Evolutionary conservation across 1,140 invertebrate genomes (phyloP).

Genomic region (Choristoneura fumiferana): DNA sequence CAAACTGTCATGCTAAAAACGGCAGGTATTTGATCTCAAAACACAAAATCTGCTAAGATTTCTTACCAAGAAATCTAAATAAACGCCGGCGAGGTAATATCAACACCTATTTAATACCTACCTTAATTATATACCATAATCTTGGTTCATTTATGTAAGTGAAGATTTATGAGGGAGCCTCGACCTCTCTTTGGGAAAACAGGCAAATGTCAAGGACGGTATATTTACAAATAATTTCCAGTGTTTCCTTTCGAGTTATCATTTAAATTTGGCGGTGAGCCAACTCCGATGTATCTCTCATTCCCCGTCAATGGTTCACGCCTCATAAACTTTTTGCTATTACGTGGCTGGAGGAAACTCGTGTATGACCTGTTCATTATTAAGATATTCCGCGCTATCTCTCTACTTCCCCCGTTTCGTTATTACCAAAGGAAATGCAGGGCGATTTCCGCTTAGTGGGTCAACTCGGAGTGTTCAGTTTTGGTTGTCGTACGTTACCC

Average conservation of each 20-base stretch:
- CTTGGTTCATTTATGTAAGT: slow-evolving; percentile 11
- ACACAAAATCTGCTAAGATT: too few relatives aligned
- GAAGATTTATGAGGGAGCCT: background rate
- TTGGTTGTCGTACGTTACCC: too few relatives aligned
- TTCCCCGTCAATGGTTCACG: slow-evolving; percentile 14
- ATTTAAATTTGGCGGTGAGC: slow-evolving; percentile 10
- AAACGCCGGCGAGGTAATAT: background rate
- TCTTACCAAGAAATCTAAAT: too few relatives aligned
- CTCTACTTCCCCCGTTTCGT: too few relatives aligned
- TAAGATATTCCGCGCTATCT: too few relatives aligned
- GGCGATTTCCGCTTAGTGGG: too few relatives aligned
- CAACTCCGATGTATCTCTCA: slow-evolving; percentile 7
- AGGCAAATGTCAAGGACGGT: background rate
- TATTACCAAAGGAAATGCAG: too few relatives aligned
- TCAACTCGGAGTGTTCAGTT: too few relatives aligned
- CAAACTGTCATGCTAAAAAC: too few relatives aligned
- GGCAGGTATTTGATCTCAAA: too few relatives aligned
- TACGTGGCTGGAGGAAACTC: slow-evolving; percentile 14
- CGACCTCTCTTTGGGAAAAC: slow-evolving; percentile 8
- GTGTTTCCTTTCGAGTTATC: slow-evolving; percentile 18
- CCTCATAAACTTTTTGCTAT: slow-evolving; percentile 12
- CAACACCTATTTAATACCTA: background rate
- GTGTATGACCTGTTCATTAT: slow-evolving; percentile 13
- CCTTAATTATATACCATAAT: slow-evolving; percentile 6
- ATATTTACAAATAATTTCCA: slow-evolving; percentile 11